A percentile compares a stretch with the other conserved stretches of the same genome.
phyloP scores from a whole-genome alignment of 2,113 vertebrate genomes.

The Dicentrarchus labrax region DNA sequence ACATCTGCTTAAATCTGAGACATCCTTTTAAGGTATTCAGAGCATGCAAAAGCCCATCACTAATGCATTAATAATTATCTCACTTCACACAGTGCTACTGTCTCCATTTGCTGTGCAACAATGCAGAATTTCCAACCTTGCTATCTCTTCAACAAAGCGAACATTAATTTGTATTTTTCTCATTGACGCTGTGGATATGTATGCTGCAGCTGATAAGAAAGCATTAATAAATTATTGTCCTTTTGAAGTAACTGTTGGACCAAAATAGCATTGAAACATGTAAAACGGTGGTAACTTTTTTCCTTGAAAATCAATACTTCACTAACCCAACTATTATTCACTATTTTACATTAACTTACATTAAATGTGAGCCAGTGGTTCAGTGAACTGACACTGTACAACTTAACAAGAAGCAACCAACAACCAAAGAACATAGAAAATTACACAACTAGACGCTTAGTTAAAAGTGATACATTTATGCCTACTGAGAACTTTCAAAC shows the following conservation, averaged over 20 bases:
- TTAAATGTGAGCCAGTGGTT: not conserved
- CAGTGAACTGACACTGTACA: not conserved
- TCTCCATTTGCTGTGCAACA: slow-evolving; percentile 32
- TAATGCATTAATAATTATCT: slow-evolving; percentile 57
- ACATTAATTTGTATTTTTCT: slow-evolving; percentile 45
- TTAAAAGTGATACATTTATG: too few species aligned
- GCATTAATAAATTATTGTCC: slow-evolving; percentile 11
- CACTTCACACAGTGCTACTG: slow-evolving; percentile 33
- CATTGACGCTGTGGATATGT: slow-evolving; percentile 7
- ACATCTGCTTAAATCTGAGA: slow-evolving; percentile 33
- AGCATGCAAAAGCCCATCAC: slow-evolving; percentile 50
- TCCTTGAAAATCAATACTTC: slow-evolving; percentile 1
- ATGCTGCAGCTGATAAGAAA: slow-evolving; percentile 21
- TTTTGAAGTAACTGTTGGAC: slow-evolving; percentile 7
- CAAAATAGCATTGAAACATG: not conserved
- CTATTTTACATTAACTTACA: not conserved
- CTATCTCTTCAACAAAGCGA: slow-evolving; percentile 30
- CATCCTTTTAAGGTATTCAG: slow-evolving; percentile 47
- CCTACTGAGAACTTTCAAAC: not conserved
- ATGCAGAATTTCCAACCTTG: slow-evolving; percentile 15
- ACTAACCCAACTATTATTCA: not conserved
- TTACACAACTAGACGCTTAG: not conserved
- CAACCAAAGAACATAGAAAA: not conserved
- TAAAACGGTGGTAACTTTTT: not conserved
- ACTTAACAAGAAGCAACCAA: not conserved